Base-by-base conservation (phyloP, 2,888 invertebrate species). In the Boloria euphrosyne region DNA sequence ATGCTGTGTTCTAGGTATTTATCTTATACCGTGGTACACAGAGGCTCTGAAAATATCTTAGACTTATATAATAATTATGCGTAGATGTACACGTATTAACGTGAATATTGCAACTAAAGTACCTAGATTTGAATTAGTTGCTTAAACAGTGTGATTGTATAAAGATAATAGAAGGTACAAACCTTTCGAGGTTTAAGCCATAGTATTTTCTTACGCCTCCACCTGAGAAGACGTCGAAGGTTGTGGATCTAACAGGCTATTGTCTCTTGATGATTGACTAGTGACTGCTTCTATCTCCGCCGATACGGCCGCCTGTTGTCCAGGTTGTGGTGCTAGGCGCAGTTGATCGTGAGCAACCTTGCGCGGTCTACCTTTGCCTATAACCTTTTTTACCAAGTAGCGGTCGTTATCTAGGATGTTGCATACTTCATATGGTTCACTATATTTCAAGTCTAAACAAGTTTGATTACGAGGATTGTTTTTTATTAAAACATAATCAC, bases 311-410 rank as follows among this genome's bases (percentile, higher is more conserved):
- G n/a, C 14, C 59, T 71, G 71, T 18, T 65, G 53, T 14, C 67
- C 70, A 13, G 71, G 74, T 52, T 70, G 69, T 14, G 75, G 75
- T 2, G 71, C 73, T 6, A 53, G 62, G 7, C 73, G 71, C 13
- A 75, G 67, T 46, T 73, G 74, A 46, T 75, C 73, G 18, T 73
- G 74, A 4, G 73, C 69, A 1, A 73, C 73, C 49, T 75, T 75
- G 7, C 70, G 70, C 7, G 71, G 74, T 6, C 73, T 62, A 6
- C 74, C 74, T 51, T 62, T 47, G 14, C 75, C 70, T 0, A 43
- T 22, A 0, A 75, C 70, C 53, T 54, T 49, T 46, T 73, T 75
- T 0, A 75, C 66, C 7, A 73, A 10, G 27, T 75, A 75, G 1
- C 75, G 66, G 17, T 75, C 74, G 18, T 74, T 74, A 4, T 73